Percentiles rank a stretch among this genome's conserved stretches.
Conservation (phyloP, 64 coral and sea anemone genomes). For the Porites lutea region DNA sequence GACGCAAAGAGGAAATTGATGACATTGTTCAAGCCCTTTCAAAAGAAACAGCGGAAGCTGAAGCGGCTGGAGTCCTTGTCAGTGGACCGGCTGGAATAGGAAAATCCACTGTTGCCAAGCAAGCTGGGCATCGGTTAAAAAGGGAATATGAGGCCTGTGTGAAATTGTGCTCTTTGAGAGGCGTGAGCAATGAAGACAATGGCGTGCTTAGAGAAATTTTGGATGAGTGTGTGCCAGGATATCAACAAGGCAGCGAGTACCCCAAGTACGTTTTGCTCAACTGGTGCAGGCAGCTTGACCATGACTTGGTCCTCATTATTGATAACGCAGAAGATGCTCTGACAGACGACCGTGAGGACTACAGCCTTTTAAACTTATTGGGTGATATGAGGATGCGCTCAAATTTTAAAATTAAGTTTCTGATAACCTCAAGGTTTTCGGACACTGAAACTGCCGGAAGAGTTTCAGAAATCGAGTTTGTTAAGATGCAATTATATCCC, state of each 20-base stretch:
- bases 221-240: conserved; percentile 40
- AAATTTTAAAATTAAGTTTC: conserved; percentile 33
- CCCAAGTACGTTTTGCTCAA: conserved; percentile 33
- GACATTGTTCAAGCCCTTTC: conserved; percentile 17
- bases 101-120: conserved; percentile 59
- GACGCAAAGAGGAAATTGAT: conserved; percentile 39
- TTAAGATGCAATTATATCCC: neutral
- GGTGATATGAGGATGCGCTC: conserved; percentile 42
- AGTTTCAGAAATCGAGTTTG: neutral
- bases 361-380: conserved; percentile 38
- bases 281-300: conserved; percentile 46
- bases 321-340: conserved; percentile 68
- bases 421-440: conserved; percentile 56
- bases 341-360: conserved; percentile 3
- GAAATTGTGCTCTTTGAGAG: conserved; percentile 51
- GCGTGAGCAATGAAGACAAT: neutral
- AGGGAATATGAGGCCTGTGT: neutral
- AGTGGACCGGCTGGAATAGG: conserved; percentile 57
- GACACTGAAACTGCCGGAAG: neutral
- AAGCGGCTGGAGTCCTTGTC: conserved; percentile 48
- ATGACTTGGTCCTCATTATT: conserved; percentile 38
- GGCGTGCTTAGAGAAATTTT: conserved; percentile 27
- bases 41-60: neutral
- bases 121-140: conserved; percentile 42
- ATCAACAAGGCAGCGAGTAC: conserved; percentile 6